A percentile compares a stretch with the other conserved stretches of the same genome.
Conservation (phyloP, 2,797 vertebrate species). For the Poliocrania exsul region DNA sequence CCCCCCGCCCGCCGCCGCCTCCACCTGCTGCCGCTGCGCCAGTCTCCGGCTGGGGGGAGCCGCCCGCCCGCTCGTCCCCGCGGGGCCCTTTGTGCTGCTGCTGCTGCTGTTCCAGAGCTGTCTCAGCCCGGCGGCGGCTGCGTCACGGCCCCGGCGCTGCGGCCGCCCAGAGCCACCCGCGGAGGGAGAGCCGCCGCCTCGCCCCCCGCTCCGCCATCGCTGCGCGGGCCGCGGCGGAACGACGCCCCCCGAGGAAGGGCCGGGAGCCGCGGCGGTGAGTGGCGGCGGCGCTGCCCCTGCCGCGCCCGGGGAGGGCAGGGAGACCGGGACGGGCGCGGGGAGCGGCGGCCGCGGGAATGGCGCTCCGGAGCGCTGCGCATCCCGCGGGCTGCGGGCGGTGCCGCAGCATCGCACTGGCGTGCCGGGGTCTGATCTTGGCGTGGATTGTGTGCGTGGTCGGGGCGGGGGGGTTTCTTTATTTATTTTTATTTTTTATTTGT, state of each 20-base stretch:
- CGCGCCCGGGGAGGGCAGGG: neutral
- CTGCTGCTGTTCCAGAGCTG: neutral
- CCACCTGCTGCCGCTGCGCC: conserved; percentile 53
- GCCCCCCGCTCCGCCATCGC: conserved; percentile 8
- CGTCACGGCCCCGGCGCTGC: conserved; percentile 25
- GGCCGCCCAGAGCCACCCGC: neutral
- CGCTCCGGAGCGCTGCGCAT: no score
- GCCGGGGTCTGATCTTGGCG: no score
- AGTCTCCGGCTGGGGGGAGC: conserved; percentile 2
- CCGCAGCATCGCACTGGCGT: no score
- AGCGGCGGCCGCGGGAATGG: neutral
- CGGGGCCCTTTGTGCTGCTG: conserved; percentile 10
- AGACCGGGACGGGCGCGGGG: neutral
- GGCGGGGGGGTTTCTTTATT: no score
- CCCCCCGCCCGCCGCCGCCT: neutral
- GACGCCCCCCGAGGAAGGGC: conserved; percentile 8
- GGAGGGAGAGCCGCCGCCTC: neutral
- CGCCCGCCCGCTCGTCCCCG: neutral
- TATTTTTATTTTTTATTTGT: neutral
- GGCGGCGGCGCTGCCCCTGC: no score
- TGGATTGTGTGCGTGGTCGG: no score
- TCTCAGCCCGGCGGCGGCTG: conserved; percentile 25
- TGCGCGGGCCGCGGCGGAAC: conserved; percentile 10
- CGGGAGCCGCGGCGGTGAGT: conserved; percentile 43
- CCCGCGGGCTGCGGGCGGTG: no score